Evolutionary conservation across 2,888 invertebrate genomes (phyloP).

Genomic region (Hypselothyrea guttata): DNA sequence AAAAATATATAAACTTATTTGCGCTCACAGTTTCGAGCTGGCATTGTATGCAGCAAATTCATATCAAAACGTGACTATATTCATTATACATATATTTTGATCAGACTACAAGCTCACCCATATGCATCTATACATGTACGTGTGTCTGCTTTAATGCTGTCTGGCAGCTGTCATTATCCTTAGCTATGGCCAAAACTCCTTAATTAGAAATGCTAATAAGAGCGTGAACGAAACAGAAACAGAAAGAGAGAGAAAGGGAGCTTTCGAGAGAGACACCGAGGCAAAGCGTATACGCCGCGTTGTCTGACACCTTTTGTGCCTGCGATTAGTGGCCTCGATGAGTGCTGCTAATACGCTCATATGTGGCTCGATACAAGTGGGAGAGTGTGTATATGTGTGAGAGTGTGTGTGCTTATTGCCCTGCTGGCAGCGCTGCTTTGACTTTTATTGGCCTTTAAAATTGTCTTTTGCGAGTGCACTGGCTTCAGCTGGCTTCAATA

Average conservation of each 20-base stretch:
- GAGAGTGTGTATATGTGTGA: constrained; percentile 5
- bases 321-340: constrained; percentile 37
- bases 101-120: background rate
- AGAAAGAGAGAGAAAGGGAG: too few relatives aligned
- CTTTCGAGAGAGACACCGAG: constrained; percentile 62
- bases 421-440: constrained; percentile 47
- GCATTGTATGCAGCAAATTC: too few relatives aligned
- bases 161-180: constrained; percentile 71
- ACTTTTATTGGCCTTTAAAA: constrained; percentile 75
- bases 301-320: constrained; percentile 54
- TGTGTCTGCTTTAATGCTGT: constrained; percentile 27
- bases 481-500: constrained; percentile 21
- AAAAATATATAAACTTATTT: too few relatives aligned
- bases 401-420: constrained; percentile 42
- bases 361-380: constrained; percentile 8
- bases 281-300: constrained; percentile 57
- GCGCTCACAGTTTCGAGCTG: too few relatives aligned
- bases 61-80: too few relatives aligned
- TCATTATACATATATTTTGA: too few relatives aligned
- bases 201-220: constrained; percentile 79
- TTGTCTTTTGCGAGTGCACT: constrained; percentile 52
- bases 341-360: constrained; percentile 15
- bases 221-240: constrained; percentile 20
- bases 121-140: constrained; percentile 8
- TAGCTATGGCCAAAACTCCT: constrained; percentile 28